Evolutionary conservation across 2,888 invertebrate species (phyloP).

Genomic region (Coelinius sp.): DNA sequence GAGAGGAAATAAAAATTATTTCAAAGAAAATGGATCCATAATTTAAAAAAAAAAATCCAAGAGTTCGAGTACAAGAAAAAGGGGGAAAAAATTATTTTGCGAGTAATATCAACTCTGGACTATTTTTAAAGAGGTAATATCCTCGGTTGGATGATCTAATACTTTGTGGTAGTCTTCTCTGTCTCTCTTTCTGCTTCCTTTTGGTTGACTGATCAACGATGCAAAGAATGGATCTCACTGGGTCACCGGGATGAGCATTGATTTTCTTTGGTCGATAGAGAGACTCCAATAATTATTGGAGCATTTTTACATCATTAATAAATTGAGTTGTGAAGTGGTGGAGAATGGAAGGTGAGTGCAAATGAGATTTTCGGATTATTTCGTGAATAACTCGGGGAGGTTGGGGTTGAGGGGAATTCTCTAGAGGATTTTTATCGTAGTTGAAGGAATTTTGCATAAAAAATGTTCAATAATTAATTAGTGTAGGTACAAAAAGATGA

Average conservation of each 20-base stretch:
- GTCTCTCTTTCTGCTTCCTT: not conserved
- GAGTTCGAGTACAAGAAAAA: too few relatives aligned
- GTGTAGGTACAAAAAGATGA: too few relatives aligned
- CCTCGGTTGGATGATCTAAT: constrained; percentile 6
- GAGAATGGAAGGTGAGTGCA: not conserved
- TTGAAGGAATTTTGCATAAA: too few relatives aligned
- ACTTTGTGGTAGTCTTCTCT: not conserved
- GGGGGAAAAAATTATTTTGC: not conserved
- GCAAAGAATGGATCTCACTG: not conserved
- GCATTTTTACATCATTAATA: not conserved
- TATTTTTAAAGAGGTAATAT: constrained; percentile 9
- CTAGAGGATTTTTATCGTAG: too few relatives aligned
- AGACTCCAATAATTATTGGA: not conserved
- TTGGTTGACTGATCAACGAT: constrained; percentile 1
- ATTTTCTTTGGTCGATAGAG: not conserved
- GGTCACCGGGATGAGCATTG: not conserved
- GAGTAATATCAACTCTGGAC: not conserved
- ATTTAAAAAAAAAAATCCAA: too few relatives aligned
- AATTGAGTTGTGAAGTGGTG: not conserved
- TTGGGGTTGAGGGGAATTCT: too few relatives aligned
- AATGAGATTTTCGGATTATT: not conserved
- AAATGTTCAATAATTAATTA: too few relatives aligned
- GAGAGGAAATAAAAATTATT: not conserved
- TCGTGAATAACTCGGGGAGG: too few relatives aligned
- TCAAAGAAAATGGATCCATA: too few relatives aligned